A percentile compares a stretch with the other conserved stretches of the same genome.
Evolutionary conservation across 2,113 vertebrate species (phyloP).

Genomic region (Apteryx mantelli): DNA sequence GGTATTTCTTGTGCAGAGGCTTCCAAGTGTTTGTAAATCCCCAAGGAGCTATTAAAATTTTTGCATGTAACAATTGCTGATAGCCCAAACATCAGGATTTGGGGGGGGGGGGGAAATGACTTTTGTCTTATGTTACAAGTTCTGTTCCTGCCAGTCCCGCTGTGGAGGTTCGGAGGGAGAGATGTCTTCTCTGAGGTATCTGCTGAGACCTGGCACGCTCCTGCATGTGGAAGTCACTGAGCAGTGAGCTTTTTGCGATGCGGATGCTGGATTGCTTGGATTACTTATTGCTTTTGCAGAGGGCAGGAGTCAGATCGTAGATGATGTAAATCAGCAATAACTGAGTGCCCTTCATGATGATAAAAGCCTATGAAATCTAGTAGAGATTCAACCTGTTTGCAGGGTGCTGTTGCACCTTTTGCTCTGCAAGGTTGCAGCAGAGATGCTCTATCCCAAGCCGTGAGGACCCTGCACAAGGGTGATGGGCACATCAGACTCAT

Average conservation of each 20-base stretch:
- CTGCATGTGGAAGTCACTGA: not conserved
- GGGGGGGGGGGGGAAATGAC: not conserved
- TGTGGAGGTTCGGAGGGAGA: not conserved
- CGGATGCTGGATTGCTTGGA: not conserved
- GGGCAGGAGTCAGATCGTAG: not conserved
- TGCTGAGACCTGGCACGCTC: not conserved
- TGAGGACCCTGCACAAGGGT: not conserved
- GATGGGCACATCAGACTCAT: accelerated
- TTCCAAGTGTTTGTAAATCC: not conserved
- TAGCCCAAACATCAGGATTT: not conserved
- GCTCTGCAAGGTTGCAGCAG: not conserved
- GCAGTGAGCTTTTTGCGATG: not conserved
- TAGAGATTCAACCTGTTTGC: not conserved
- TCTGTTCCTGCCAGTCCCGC: not conserved
- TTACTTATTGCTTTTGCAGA: not conserved
- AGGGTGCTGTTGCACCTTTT: not conserved
- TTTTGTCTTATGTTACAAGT: not conserved
- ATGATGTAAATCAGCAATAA: not conserved
- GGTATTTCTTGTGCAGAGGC: not conserved
- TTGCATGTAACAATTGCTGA: accelerated
- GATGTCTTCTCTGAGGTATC: not conserved
- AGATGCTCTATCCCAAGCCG: not conserved
- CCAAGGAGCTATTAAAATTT: not conserved
- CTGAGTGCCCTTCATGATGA: accelerated
- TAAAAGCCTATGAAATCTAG: not conserved